Base-by-base conservation (phyloP, 2,888 invertebrate genomes). In the Ichneumoninae sp. region DNA sequence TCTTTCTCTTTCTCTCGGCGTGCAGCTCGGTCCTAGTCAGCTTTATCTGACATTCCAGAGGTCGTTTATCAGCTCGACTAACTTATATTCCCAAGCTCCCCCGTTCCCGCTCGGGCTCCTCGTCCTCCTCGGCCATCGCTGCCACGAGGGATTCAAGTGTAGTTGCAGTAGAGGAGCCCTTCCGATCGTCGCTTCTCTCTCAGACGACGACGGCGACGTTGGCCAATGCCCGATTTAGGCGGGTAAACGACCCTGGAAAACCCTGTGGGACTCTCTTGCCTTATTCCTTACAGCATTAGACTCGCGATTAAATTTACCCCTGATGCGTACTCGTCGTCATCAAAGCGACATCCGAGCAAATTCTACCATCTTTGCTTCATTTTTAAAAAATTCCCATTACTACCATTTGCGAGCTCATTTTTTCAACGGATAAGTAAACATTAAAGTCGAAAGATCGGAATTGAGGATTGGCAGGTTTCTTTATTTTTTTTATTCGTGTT, bases 1-100 rank as follows among this genome's bases (percentile, higher is more conserved):
- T 78, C 80, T 82, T 80, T 81, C 82, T 83, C 83, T 86, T 65
- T 90, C 86, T 81, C 87, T 87, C 83, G 86, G 86, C 82, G 85
- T 85, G 84, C 62, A 82, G 87, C 86, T 81, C 88, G 88, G 85
- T 87, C 87, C 89, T 90, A 90, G 88, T 83, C 83, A 85, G 86
- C 89, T 91, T 92, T 92, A 92, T 93, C 92, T 91, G 89, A 89
- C 92, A 91, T 91, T 92, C 92, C 91, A 90, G 89, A 90, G 89
- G 89, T 89, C 88, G 91, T 91, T 92, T 92, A 92, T 93, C 92
- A 91, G 89, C 87, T 83, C 82, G 81, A 84, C 87, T 89, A 82
- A 85, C 90, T 89, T 91, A 87, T 89, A 89, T 89, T 91, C 86
- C 86, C 88, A 87, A 88, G 84, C 87, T 66, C 81, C 13, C 54